Evolutionary conservation across 2,888 invertebrate species (phyloP).

Genomic region (Stenotaenia linearis): DNA sequence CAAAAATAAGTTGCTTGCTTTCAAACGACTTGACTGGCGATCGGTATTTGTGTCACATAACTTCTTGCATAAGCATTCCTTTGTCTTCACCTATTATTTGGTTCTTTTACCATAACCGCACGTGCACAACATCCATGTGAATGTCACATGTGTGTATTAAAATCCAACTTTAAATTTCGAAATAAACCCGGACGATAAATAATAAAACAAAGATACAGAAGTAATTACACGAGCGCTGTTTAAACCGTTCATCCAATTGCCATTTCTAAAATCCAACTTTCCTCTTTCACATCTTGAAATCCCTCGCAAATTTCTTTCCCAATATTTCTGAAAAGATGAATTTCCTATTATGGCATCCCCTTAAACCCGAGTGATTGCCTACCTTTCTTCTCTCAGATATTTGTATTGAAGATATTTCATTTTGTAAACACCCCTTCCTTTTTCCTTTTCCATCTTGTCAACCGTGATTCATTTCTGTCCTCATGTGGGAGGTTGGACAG

Average conservation of each 20-base stretch:
- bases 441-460: not conserved
- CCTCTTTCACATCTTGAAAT: not conserved
- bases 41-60: too few species aligned
- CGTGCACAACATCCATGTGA: too few species aligned
- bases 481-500: not conserved
- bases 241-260: not conserved
- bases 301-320: not conserved
- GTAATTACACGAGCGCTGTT: not conserved
- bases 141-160: too few species aligned
- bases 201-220: not conserved
- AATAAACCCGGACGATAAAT: too few species aligned
- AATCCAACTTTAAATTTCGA: too few species aligned
- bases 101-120: too few species aligned
- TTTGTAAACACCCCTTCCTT: conserved; percentile 14
- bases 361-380: not conserved
- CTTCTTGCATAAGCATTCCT: too few species aligned
- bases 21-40: too few species aligned
- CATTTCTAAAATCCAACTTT: not conserved
- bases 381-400: not conserved
- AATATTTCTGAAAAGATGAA: not conserved
- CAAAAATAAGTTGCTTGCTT: too few species aligned
- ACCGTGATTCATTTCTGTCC: conserved; percentile 10
- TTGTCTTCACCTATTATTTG: too few species aligned
- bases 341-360: not conserved
- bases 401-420: conserved; percentile 26